Base-by-base conservation (phyloP, 1,140 invertebrate genomes). In the Zaprionus lachaisei region DNA sequence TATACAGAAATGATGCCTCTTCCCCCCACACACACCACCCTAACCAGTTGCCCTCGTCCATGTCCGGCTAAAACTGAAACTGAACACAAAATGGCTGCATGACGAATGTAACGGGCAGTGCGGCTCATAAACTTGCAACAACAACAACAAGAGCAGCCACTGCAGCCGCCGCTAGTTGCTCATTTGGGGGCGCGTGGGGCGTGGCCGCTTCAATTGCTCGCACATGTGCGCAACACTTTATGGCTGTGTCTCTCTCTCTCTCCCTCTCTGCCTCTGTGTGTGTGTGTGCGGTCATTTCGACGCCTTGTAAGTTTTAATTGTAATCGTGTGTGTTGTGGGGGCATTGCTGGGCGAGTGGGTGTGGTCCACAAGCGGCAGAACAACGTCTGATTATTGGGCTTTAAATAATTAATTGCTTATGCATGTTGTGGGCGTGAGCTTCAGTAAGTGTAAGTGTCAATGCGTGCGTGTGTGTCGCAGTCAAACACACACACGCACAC, bases 231-330 rank as follows among this genome's bases (percentile, higher is more conserved):
- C 28, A 55, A 38, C 34, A 26, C 51, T 15, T 37, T 47, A 49
- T 31, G n/a, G 31, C 17, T 56, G n/a, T 20, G 22, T 15, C 31
- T 4, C 17, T 14, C 56, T 20, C 31, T 5, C n/a, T 3, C 28
- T 20, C 56, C 4, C 1, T 9, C 34, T 55, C 6, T 63, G 34
- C 28, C 2, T 7, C 28, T 63, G 51, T 31, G 37, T 41, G 58
- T 70, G 34, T 34, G 54, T 49, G 47, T 69, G 37, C 70, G 80
- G 72, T 80, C 83, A 83, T 87, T 89, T 83, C 80, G 81, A 80
- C 83, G 83, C 83, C 83, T 89, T 87, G 78, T 86, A 83, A 81
- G 84, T 79, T 87, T 87, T 87, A 89, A 87, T 87, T 87, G 83
- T 87, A 83, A 83, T 86, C 83, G 68, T 51, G 20, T 58, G 20